Evolutionary conservation across 2,113 vertebrate species (phyloP).

Genomic region (Struthidea cinerea): DNA sequence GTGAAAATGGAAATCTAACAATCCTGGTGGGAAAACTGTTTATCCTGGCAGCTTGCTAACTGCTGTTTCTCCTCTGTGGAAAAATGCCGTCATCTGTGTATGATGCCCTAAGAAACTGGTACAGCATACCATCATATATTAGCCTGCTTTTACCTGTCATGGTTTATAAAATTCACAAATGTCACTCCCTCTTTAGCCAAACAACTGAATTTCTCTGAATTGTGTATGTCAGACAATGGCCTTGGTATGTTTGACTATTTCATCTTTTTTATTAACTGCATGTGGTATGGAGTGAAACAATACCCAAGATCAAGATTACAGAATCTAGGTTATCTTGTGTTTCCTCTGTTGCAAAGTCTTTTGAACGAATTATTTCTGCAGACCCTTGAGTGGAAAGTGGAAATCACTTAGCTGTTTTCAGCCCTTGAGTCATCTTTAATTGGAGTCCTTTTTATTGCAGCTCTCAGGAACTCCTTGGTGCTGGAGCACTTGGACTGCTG

Average conservation of each 20-base stretch:
- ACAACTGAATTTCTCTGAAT: not conserved
- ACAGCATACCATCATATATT: not conserved
- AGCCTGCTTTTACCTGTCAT: not conserved
- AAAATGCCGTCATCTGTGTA: not conserved
- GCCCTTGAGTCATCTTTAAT: constrained; percentile 23
- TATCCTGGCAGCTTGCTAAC: constrained; percentile 28
- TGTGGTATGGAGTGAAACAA: not conserved
- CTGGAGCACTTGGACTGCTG: not conserved
- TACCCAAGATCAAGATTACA: not conserved
- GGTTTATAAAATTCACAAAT: not conserved
- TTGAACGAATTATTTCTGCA: not conserved
- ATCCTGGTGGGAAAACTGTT: not conserved
- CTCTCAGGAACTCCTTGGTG: not conserved
- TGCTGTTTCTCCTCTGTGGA: not conserved
- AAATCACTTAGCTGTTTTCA: constrained; percentile 12
- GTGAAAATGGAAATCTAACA: constrained; percentile 35
- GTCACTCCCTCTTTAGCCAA: not conserved
- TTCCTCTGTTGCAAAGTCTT: not conserved
- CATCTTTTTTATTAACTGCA: not conserved
- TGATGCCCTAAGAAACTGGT: not conserved
- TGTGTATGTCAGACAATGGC: not conserved
- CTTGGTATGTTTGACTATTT: not conserved
- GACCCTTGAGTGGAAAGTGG: not conserved
- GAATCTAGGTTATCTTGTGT: not conserved
- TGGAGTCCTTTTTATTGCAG: not conserved